A percentile compares a stretch with the other conserved stretches of the same genome.
These are phyloP conservation scores for Muscidifurax raptorellus DNA, from an alignment of 1,140 invertebrate species.

Conservation along the genomic window DNA sequence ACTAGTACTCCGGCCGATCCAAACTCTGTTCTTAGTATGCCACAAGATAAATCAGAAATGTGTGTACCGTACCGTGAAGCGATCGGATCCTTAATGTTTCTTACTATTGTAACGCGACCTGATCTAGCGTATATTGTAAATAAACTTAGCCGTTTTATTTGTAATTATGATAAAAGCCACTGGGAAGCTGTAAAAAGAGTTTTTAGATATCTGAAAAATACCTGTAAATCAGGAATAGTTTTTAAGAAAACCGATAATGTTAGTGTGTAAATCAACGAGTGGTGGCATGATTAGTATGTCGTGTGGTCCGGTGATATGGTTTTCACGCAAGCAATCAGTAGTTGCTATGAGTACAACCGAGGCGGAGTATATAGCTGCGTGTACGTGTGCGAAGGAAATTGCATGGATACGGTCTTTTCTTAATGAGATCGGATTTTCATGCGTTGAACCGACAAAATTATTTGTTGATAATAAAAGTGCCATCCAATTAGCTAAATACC, in stretches of 20 bases:
- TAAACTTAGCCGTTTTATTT: not conserved
- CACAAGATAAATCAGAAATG: not conserved
- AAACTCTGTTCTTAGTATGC: not conserved
- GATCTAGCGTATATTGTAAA: slow-evolving; percentile 59
- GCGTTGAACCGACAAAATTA: not conserved
- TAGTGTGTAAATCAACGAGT: not conserved
- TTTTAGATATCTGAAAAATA: not conserved
- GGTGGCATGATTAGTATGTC: not conserved
- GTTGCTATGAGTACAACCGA: too few species aligned
- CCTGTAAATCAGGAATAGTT: not conserved
- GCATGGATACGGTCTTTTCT: not conserved
- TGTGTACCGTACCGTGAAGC: slow-evolving; percentile 58
- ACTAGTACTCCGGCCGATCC: slow-evolving; percentile 25
- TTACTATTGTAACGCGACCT: slow-evolving; percentile 64
- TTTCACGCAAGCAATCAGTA: not conserved
- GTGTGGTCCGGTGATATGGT: not conserved
- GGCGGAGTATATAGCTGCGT: not conserved
- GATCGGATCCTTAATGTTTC: slow-evolving; percentile 65
- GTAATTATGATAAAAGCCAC: not conserved
- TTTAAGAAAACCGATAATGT: not conserved
- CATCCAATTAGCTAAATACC: not conserved
- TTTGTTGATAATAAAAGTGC: slow-evolving; percentile 13
- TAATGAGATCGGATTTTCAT: not conserved
- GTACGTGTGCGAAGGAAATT: not conserved
- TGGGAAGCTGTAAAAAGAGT: slow-evolving; percentile 1